Evolutionary conservation across 2,113 vertebrate species (phyloP).

Genomic region (Neolamprologus variostigma): DNA sequence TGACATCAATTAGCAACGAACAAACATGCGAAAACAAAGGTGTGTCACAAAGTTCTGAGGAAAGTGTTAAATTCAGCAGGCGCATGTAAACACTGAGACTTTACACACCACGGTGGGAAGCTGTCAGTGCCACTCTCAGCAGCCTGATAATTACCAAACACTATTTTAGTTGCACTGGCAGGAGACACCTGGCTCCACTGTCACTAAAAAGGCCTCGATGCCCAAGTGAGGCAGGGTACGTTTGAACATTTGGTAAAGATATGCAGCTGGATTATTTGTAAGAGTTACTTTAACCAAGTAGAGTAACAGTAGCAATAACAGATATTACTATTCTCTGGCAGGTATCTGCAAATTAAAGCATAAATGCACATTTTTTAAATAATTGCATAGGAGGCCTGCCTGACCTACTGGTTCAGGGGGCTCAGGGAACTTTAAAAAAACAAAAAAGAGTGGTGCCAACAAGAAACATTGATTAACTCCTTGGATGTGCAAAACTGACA

Average conservation of each 20-base stretch:
- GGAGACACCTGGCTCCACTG: not conserved
- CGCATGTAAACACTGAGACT: slow-evolving; percentile 29
- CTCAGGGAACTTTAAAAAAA: not conserved
- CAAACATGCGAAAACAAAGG: slow-evolving; percentile 63
- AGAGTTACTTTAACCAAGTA: not conserved
- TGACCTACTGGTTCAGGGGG: not conserved
- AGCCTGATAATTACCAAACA: slow-evolving; percentile 27
- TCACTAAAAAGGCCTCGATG: not conserved
- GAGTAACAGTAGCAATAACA: not conserved
- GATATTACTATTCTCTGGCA: not conserved
- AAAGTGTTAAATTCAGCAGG: slow-evolving; percentile 52
- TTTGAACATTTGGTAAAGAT: not conserved
- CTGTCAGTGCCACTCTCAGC: slow-evolving; percentile 39
- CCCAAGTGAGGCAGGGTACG: not conserved
- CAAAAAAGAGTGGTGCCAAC: not conserved
- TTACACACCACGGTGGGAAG: slow-evolving; percentile 18
- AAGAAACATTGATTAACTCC: not conserved
- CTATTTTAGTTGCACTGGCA: not conserved
- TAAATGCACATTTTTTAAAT: not conserved
- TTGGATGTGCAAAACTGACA: not conserved
- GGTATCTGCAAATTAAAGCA: not conserved
- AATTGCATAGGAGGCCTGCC: not conserved
- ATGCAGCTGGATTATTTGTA: not conserved
- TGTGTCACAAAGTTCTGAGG: slow-evolving; percentile 34
- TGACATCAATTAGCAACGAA: slow-evolving; percentile 64